Evolutionary conservation across 2,113 vertebrate genomes (phyloP).

Genomic region (Gasterosteus aculeatus): DNA sequence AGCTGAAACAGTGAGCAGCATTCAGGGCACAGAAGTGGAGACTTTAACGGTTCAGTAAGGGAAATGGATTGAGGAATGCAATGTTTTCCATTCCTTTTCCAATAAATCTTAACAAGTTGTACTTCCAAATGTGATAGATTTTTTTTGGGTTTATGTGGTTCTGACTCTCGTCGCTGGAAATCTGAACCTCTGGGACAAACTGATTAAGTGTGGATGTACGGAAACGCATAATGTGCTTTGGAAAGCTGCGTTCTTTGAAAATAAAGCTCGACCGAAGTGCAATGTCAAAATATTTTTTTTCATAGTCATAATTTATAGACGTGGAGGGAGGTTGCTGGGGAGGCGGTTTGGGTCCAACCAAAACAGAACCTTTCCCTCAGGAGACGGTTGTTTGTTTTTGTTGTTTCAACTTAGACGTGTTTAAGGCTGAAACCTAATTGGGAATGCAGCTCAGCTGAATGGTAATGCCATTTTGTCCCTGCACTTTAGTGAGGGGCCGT

Average conservation of each 20-base stretch:
- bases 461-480: neutral
- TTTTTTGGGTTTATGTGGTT: neutral
- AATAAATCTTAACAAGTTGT: neutral
- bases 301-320: neutral
- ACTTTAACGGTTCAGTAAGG: neutral
- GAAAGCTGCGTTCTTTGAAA: neutral
- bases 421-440: neutral
- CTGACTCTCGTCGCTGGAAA: neutral
- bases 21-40: neutral
- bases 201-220: neutral
- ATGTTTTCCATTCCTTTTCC: neutral
- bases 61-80: neutral
- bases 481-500: neutral
- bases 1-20: neutral
- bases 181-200: neutral
- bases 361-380: neutral
- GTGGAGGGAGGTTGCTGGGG: neutral
- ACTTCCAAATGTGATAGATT: neutral
- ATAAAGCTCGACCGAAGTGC: no score
- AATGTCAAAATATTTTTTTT: neutral
- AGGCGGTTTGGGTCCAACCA: no score
- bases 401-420: neutral
- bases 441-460: no score
- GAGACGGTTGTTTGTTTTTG: neutral
- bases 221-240: neutral